phyloP scores from a whole-genome alignment of 1,140 invertebrate genomes.

The Acyrthosiphon pisum region DNA sequence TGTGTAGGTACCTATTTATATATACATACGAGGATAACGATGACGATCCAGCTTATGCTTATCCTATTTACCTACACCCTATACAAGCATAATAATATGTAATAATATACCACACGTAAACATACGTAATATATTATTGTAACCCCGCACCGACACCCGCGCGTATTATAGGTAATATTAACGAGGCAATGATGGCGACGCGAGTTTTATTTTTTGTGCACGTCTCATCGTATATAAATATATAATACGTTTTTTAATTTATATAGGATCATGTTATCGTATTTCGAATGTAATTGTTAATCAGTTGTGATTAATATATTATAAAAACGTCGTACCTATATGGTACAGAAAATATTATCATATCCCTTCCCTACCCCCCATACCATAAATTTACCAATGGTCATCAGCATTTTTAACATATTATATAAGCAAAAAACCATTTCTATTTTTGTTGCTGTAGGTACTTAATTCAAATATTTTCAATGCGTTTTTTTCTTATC shows the following conservation, averaged over 20 bases:
- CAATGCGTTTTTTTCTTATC: neutral
- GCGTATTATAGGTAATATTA: neutral
- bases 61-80: neutral
- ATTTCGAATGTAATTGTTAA: neutral
- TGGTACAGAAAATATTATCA: neutral
- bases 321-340: neutral
- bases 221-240: neutral
- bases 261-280: neutral
- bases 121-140: neutral
- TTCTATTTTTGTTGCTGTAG: neutral
- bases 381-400: neutral
- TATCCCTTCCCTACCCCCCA: neutral
- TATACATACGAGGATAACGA: neutral
- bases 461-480: neutral
- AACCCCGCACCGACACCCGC: neutral
- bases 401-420: neutral
- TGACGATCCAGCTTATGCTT: neutral
- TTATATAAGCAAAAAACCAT: neutral
- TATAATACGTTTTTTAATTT: neutral
- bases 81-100: constrained; percentile 7
- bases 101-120: neutral
- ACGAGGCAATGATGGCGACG: neutral
- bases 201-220: neutral
- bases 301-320: neutral
- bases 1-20: neutral